These are phyloP conservation scores for Anolis carolinensis DNA, from an alignment of 2,113 vertebrate genomes.

Conservation along the genomic window DNA sequence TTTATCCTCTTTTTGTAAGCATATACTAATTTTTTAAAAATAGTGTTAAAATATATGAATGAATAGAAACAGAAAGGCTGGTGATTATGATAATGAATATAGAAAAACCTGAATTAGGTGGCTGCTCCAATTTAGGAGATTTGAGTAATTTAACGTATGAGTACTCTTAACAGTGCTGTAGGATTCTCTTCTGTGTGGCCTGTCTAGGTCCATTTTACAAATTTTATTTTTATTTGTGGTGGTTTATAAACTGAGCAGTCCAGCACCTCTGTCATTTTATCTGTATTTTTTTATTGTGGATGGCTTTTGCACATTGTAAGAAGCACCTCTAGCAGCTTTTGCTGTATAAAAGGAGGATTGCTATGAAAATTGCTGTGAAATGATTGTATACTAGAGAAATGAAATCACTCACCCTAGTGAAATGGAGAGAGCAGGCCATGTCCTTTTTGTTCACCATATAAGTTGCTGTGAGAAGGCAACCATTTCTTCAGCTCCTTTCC, in stretches of 20 bases:
- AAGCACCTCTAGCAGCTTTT: background rate
- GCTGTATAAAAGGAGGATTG: background rate
- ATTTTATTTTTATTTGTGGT: background rate
- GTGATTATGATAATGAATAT: background rate
- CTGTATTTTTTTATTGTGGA: background rate
- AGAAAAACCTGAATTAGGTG: background rate
- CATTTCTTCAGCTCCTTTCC: background rate
- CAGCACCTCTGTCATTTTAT: background rate
- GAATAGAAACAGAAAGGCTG: background rate
- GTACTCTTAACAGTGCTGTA: background rate
- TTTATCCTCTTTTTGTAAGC: too few relatives aligned
- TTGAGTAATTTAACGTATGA: constrained; percentile 26
- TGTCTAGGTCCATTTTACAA: background rate
- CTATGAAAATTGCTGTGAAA: background rate
- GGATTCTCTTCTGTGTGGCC: background rate
- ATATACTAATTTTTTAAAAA: background rate
- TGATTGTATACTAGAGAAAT: background rate
- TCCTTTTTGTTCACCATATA: background rate
- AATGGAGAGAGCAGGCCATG: background rate
- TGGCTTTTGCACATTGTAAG: background rate
- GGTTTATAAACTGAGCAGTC: background rate
- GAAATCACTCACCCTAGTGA: background rate
- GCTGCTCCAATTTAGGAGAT: background rate
- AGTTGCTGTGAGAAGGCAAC: background rate
- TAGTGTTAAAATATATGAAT: background rate